phyloP scores from a whole-genome alignment of 2,888 invertebrate genomes.

The Elegia similella region DNA sequence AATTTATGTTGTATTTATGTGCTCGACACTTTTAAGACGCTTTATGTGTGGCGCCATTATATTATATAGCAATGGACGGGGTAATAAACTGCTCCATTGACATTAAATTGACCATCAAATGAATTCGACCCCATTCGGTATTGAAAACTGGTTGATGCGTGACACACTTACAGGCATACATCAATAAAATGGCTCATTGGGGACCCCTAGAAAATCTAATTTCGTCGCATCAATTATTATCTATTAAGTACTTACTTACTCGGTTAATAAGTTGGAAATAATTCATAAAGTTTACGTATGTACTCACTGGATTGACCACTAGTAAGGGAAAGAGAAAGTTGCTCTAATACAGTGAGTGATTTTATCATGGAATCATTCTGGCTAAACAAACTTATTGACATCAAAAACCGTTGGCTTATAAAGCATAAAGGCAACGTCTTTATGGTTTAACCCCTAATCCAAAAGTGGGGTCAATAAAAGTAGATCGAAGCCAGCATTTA shows the following conservation, averaged over 20 bases:
- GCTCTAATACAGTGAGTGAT: too few species aligned
- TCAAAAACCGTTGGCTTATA: too few species aligned
- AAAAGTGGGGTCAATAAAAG: too few species aligned
- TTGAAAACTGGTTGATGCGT: constrained; percentile 43
- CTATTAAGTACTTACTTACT: background rate
- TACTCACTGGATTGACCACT: too few species aligned
- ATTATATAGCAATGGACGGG: constrained; percentile 46
- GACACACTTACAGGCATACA: constrained; percentile 24
- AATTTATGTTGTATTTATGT: too few species aligned
- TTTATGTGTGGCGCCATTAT: constrained; percentile 17
- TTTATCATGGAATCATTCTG: too few species aligned
- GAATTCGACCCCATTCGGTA: constrained; percentile 59
- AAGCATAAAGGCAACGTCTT: too few species aligned
- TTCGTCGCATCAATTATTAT: background rate
- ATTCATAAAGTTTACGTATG: too few species aligned
- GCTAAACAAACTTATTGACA: background rate
- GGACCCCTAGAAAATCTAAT: background rate
- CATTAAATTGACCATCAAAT: constrained; percentile 63
- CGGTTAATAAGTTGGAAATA: too few species aligned
- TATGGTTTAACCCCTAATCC: too few species aligned
- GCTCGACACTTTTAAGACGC: background rate
- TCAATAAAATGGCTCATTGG: background rate
- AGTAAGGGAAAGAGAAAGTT: too few species aligned
- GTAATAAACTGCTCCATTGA: constrained; percentile 44
- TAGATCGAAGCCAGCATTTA: too few species aligned